These are phyloP conservation scores for Dendroctonus ponderosae DNA, from an alignment of 1,140 invertebrate species.

Conservation along the genomic window DNA sequence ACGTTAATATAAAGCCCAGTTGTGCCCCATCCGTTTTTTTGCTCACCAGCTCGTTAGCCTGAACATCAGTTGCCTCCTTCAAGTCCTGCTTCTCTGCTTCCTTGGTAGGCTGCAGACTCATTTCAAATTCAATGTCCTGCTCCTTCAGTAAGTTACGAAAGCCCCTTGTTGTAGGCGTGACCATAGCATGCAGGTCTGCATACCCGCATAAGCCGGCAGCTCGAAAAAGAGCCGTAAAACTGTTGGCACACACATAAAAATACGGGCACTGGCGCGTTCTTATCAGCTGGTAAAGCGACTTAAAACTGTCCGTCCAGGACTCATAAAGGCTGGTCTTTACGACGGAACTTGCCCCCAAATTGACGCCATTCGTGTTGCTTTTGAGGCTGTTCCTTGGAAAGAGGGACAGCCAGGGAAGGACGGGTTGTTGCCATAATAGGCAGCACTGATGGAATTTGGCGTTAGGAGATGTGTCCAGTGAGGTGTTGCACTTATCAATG, in stretches of 20 bases:
- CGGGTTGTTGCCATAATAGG: constrained; percentile 88
- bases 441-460: constrained; percentile 83
- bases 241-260: constrained; percentile 90
- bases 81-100: constrained; percentile 44
- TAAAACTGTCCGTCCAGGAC: constrained; percentile 83
- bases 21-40: no score
- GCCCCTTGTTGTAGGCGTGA: constrained; percentile 85
- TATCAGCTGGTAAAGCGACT: constrained; percentile 76
- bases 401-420: constrained; percentile 79
- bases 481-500: constrained; percentile 58
- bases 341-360: constrained; percentile 53
- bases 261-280: constrained; percentile 87
- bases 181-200: constrained; percentile 72
- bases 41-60: constrained; percentile 47
- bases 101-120: constrained; percentile 61
- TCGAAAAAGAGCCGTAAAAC: constrained; percentile 85
- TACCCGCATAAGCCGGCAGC: constrained; percentile 78
- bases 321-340: constrained; percentile 64
- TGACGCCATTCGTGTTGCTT: constrained; percentile 49
- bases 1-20: no score
- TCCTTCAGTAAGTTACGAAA: constrained; percentile 76
- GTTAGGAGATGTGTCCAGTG: constrained; percentile 77
- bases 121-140: constrained; percentile 80
- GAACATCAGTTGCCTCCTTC: constrained; percentile 38
- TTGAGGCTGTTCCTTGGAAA: constrained; percentile 71